Evolutionary conservation across 2,797 vertebrate species (phyloP).

Genomic region (Halcyon chelicuti): DNA sequence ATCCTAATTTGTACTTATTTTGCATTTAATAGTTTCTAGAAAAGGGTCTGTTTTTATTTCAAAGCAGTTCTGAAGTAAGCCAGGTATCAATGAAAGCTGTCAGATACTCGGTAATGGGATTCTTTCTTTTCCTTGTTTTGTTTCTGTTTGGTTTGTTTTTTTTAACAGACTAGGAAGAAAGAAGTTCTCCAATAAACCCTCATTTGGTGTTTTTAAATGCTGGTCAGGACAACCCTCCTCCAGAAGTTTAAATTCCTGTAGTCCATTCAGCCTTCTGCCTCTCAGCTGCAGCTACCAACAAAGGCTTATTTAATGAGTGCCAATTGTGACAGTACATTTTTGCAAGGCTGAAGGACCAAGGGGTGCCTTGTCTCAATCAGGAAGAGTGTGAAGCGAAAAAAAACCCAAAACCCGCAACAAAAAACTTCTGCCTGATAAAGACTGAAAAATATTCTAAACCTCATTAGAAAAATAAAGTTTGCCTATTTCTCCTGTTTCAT

Average conservation of each 20-base stretch:
- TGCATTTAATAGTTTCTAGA: background rate
- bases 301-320: conserved; percentile 42
- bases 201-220: background rate
- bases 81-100: background rate
- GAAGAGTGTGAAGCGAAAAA: background rate
- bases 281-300: background rate
- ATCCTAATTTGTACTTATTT: background rate
- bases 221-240: background rate
- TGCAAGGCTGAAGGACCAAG: conserved; percentile 10
- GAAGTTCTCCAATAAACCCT: background rate
- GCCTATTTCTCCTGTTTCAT: conserved; percentile 27
- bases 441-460: conserved; percentile 24
- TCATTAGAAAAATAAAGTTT: conserved; percentile 58
- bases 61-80: background rate
- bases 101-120: background rate
- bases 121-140: background rate
- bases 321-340: conserved; percentile 30
- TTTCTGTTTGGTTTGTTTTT: background rate
- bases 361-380: background rate
- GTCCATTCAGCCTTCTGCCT: background rate
- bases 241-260: conserved; percentile 3
- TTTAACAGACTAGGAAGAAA: background rate
- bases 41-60: background rate
- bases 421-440: background rate
- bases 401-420: background rate